Percentiles rank a stretch among this genome's conserved stretches.
phyloP scores from a whole-genome alignment of 2,888 invertebrate species.

The Clunio marinus region DNA sequence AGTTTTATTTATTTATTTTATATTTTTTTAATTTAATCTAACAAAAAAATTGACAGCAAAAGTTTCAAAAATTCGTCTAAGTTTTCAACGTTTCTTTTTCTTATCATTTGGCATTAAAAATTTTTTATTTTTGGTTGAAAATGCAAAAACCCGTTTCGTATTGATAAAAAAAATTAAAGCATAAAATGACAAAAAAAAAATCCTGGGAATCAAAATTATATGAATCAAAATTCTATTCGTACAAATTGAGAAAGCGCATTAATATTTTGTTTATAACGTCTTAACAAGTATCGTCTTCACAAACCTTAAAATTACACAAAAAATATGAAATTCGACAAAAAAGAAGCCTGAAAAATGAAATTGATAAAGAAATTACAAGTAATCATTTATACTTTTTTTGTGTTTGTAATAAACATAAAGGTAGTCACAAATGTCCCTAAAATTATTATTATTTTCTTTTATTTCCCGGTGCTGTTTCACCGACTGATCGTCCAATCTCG shows the following conservation, averaged over 20 bases:
- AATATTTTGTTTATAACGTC: constrained; percentile 39
- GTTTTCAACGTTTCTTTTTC: neutral
- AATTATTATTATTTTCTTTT: constrained; percentile 46
- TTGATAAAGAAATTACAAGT: constrained; percentile 24
- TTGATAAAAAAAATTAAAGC: neutral
- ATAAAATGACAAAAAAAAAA: neutral
- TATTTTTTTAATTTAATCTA: constrained; percentile 17
- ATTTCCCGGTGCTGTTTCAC: constrained; percentile 48
- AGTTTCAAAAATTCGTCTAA: too few species aligned
- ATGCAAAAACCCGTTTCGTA: constrained; percentile 12
- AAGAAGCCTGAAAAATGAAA: constrained; percentile 40
- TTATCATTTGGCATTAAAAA: neutral
- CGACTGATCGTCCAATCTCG: constrained; percentile 33
- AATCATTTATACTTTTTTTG: constrained; percentile 40
- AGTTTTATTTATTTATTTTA: constrained; percentile 13
- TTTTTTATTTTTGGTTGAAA: neutral
- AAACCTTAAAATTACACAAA: constrained; percentile 8
- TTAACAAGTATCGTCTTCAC: constrained; percentile 19
- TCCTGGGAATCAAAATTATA: constrained; percentile 27
- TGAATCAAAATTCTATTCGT: constrained; percentile 20
- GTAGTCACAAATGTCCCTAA: constrained; percentile 54
- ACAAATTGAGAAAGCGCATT: constrained; percentile 18
- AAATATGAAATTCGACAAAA: constrained; percentile 30
- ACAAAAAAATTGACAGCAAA: neutral
- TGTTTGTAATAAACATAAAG: constrained; percentile 20